A percentile compares a stretch with the other conserved stretches of the same genome.
Conservation (phyloP, 35 echinoderm and acorn worm species). For the Antedon bifida region DNA sequence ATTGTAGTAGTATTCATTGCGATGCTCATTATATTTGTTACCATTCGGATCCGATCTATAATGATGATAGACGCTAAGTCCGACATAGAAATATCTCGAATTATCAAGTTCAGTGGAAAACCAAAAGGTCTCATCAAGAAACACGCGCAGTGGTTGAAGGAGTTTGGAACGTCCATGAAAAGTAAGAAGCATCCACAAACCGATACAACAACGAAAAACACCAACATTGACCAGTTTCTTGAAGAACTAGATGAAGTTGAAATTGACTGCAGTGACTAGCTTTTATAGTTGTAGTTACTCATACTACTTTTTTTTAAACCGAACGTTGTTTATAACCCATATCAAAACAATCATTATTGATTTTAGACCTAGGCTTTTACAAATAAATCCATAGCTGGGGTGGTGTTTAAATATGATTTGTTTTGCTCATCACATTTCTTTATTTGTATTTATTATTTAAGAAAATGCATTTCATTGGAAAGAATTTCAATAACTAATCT, state of each 20-base stretch:
- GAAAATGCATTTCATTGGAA: too few species aligned
- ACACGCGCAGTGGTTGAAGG: not conserved
- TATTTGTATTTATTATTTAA: too few species aligned
- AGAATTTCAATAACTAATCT: too few species aligned
- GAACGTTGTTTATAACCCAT: too few species aligned
- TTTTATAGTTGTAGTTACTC: too few species aligned
- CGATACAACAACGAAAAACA: not conserved
- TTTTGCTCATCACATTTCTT: too few species aligned
- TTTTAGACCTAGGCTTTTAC: too few species aligned
- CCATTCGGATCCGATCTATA: not conserved
- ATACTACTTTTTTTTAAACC: too few species aligned
- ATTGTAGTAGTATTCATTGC: not conserved
- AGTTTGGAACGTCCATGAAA: not conserved
- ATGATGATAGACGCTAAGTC: not conserved
- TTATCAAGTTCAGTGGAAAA: not conserved
- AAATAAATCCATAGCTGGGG: too few species aligned
- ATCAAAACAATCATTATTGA: too few species aligned
- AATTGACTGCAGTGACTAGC: not conserved
- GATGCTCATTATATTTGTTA: not conserved
- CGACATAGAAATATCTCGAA: not conserved
- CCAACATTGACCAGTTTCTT: not conserved
- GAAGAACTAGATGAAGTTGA: not conserved
- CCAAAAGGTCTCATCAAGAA: not conserved
- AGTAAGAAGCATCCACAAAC: not conserved
- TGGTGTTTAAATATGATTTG: too few species aligned